Percentiles rank a stretch among this genome's conserved stretches.
Conservation (phyloP, 1,140 invertebrate species). For the Aphaenogaster rudis region DNA sequence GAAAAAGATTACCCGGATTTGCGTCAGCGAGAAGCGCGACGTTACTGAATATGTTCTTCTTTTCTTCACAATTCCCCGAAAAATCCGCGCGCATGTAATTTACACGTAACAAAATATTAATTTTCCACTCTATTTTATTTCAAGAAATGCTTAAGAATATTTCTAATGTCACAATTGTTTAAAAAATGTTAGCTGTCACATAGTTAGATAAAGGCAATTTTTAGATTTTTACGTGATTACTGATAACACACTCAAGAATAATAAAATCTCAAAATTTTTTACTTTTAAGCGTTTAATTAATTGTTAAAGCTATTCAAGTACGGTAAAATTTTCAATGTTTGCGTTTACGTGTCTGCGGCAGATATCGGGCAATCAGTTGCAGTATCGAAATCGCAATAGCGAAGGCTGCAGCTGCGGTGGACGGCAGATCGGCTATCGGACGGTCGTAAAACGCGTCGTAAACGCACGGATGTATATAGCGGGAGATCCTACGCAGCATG, state of each 20-base stretch:
- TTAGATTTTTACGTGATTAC: too few species aligned
- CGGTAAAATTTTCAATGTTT: background rate
- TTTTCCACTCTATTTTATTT: background rate
- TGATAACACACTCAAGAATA: background rate
- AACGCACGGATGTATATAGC: slow-evolving; percentile 71
- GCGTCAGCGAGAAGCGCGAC: background rate
- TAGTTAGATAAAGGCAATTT: too few species aligned
- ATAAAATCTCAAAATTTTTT: background rate
- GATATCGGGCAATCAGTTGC: slow-evolving; percentile 21
- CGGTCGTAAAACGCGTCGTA: slow-evolving; percentile 36
- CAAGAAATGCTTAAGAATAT: background rate
- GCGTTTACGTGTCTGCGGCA: slow-evolving; percentile 18
- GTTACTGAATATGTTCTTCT: background rate
- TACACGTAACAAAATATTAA: background rate
- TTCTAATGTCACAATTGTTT: background rate
- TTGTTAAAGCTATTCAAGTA: background rate
- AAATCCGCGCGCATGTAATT: background rate
- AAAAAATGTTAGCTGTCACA: background rate
- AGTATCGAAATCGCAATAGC: slow-evolving; percentile 38
- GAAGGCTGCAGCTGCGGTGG: slow-evolving; percentile 21
- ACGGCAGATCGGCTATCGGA: slow-evolving; percentile 38
- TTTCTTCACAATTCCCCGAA: background rate
- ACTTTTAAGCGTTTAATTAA: background rate
- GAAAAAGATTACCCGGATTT: slow-evolving; percentile 12
- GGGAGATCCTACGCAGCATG: slow-evolving; percentile 59